Conservation (phyloP, 2,888 invertebrate species). For the Pedicia rivosa region DNA sequence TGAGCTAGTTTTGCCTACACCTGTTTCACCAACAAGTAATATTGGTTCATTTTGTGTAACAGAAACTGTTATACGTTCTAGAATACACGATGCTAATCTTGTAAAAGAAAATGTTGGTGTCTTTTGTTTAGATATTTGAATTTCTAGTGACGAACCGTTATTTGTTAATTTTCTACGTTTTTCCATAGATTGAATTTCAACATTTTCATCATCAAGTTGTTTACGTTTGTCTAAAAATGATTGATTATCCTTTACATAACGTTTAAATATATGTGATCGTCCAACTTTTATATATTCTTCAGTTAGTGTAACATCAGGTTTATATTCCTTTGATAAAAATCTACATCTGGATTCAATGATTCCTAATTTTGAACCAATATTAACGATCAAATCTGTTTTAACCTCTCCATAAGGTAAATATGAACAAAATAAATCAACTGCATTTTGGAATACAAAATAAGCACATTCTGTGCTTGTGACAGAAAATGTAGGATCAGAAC, state of each 20-base stretch:
- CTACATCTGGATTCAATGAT: slow-evolving; percentile 68
- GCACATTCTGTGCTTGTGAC: slow-evolving; percentile 41
- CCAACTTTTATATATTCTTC: slow-evolving; percentile 49
- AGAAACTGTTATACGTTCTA: slow-evolving; percentile 81
- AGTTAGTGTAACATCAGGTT: slow-evolving; percentile 52
- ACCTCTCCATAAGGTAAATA: slow-evolving; percentile 49
- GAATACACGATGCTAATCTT: slow-evolving; percentile 56
- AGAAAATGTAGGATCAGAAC: slow-evolving; percentile 58
- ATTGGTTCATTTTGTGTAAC: slow-evolving; percentile 76
- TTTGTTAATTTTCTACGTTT: slow-evolving; percentile 14
- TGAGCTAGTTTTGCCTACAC: slow-evolving; percentile 93
- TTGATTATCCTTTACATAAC: not conserved
- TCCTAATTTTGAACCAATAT: slow-evolving; percentile 66
- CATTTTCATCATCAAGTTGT: slow-evolving; percentile 15
- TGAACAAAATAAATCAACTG: slow-evolving; percentile 80
- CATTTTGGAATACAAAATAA: slow-evolving; percentile 55
- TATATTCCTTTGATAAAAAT: slow-evolving; percentile 60
- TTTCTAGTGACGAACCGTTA: slow-evolving; percentile 10
- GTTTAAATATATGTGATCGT: slow-evolving; percentile 37
- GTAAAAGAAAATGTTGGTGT: slow-evolving; percentile 61
- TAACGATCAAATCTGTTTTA: slow-evolving; percentile 49
- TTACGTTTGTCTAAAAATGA: slow-evolving; percentile 2
- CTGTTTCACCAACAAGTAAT: slow-evolving; percentile 92
- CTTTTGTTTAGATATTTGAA: too few relatives aligned
- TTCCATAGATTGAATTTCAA: slow-evolving; percentile 17